These are phyloP conservation scores for Brachypalpus laphriformis DNA, from an alignment of 2,888 invertebrate genomes.

Conservation along the genomic window DNA sequence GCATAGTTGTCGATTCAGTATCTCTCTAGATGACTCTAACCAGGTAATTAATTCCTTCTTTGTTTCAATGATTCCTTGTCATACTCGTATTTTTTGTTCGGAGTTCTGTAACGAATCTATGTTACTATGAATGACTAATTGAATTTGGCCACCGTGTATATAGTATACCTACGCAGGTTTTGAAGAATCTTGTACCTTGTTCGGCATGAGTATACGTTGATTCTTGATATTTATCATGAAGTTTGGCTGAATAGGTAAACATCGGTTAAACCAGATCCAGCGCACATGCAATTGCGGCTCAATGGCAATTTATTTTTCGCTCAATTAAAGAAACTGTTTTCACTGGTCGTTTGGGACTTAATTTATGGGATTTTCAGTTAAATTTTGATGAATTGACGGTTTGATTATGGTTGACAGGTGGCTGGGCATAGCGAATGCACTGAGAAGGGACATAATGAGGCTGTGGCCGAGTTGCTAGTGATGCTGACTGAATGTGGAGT, in stretches of 20 bases:
- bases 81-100: not conserved
- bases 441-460: slow-evolving; percentile 11
- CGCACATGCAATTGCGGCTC: slow-evolving; percentile 1
- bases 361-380: slow-evolving; percentile 22
- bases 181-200: not conserved
- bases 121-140: slow-evolving; percentile 55
- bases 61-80: not conserved
- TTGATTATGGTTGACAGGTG: slow-evolving; percentile 33
- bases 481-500: not conserved
- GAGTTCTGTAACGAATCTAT: slow-evolving; percentile 6
- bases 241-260: not conserved
- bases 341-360: slow-evolving; percentile 10
- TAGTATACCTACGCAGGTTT: slow-evolving; percentile 37
- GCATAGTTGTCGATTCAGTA: slow-evolving; percentile 15
- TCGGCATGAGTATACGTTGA: too few relatives aligned
- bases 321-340: slow-evolving; percentile 30
- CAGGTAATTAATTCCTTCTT: slow-evolving; percentile 46
- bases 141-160: slow-evolving; percentile 59
- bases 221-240: not conserved
- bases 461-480: not conserved
- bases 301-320: slow-evolving; percentile 19
- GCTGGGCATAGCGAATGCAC: slow-evolving; percentile 19
- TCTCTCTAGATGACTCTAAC: slow-evolving; percentile 14
- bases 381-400: slow-evolving; percentile 48
- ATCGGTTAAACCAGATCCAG: not conserved